Base-by-base conservation (phyloP, 2,888 invertebrate genomes). In the Autographa gamma region DNA sequence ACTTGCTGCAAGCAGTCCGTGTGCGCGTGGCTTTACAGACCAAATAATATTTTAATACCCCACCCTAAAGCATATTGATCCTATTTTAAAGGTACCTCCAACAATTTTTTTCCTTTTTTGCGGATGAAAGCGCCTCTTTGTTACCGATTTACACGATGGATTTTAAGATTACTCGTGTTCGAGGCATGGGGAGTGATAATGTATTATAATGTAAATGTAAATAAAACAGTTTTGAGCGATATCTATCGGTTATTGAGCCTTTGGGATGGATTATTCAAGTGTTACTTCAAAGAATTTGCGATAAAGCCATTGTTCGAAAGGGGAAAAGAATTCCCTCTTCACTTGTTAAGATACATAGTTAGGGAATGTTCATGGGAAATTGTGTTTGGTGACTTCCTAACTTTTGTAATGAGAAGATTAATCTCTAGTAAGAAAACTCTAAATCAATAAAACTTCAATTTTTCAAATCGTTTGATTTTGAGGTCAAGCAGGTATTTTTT, bases 21-120 rank as follows among this genome's bases (percentile, higher is more conserved):
- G 25, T 25, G 25, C 25, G 25, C 25, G 25, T 25, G 25, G 25
- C 25, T 3, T 25, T 25, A 25, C 25, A 25, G 25, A 25, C 25
- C 25, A 48, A 79, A 81, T 73, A 69, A 76, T 71, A 78, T 76
- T 81, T 71, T 58, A 76, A 80, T 70, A 71, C 52, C 58, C 19
- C 41, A 32, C 25, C 52, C 25, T 38, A 61, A 25, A 60, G 56
- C 74, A 71, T 77, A 81, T 80, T 69, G 82, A 82, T 81, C 80
- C 61, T 63, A 69, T 74, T 72, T 70, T 63, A 34, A 43, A 66
- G 56, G 25, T 59, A 63, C 19, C 41, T 65, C 71, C 69, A 19
- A 59, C 19, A 31, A 48, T 52, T 67, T 74, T 76, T 25, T 73
- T 76, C 66, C 52, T 66, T 76, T 66, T 58, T 63, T 76, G 68